Base-by-base conservation (phyloP, 2,113 vertebrate species). In the Nothoprocta perdicaria region DNA sequence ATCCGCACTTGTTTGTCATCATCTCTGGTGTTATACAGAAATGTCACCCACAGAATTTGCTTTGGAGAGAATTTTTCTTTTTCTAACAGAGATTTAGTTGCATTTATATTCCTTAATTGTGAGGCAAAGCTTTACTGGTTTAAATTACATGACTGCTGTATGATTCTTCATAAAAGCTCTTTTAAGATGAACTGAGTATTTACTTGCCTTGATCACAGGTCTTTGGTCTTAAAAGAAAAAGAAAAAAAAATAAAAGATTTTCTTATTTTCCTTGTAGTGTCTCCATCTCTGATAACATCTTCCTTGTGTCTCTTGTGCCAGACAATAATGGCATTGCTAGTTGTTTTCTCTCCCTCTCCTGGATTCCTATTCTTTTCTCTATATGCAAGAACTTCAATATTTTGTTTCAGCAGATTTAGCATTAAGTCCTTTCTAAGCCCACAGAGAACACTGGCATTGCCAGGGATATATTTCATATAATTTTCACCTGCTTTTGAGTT, bases 111-210 rank as follows among this genome's bases (percentile, higher is more conserved):
- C 18, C 2, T 5, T 41, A 61, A 13, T 3, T 55, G 40, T 79
- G 81, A 90, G 88, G 86, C 73, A 13, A 5, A 69, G 3, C 17
- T 75, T 79, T 77, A 50, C 81, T 83, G 12, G 31, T 91, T 91
- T 43, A 85, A 87, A 78, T 74, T 89, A 63, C 53, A 81, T 41
- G 4, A 62, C 2, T 53, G 73, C 40, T 76, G 11, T 76, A 43
- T 31, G 23, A 77, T 29, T 35, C 40, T 62, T 8, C 10, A 45
- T 73, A 76, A 81, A 89, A 90, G 2, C 4, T 9, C 6, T 60
- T 91, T 53, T 45, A 76, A 76, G 48, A 75, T 18, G 87, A 90
- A 61, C 11, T 66, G 89, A 86, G 8, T 81, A 45, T 86, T 88
- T 53, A 29, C 31, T 78, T 91, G 19, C 15, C 19, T 78, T 91